Evolutionary conservation across 53 echinoderm and acorn worm species (phyloP).

Genomic region (Paracentrotus lividus): DNA sequence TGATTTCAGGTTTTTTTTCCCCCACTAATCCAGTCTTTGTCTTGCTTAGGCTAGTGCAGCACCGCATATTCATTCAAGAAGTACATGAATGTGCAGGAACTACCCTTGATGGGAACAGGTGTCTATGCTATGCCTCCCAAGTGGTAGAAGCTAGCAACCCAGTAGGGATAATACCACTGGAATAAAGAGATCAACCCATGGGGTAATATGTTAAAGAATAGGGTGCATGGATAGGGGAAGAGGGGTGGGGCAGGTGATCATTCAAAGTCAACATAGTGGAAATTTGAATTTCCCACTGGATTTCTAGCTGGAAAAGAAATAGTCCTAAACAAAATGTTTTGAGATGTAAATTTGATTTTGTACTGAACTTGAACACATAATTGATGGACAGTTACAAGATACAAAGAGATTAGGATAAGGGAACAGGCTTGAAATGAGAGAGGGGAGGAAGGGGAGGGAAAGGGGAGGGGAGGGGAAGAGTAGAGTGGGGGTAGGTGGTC

Average conservation of each 20-base stretch:
- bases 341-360: no score
- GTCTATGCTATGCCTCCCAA: constrained; percentile 24
- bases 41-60: no score
- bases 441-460: neutral
- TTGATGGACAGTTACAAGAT: no score
- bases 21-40: no score
- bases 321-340: neutral
- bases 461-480: neutral
- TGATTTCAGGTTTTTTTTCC: no score
- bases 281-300: neutral
- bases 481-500: neutral
- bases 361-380: no score
- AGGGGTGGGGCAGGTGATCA: neutral
- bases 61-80: neutral
- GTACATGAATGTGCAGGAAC: constrained; percentile 46
- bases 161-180: constrained; percentile 33
- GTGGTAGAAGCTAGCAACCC: constrained; percentile 26
- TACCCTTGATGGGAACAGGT: constrained; percentile 21
- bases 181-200: constrained; percentile 40
- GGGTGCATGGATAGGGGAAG: neutral
- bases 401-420: no score
- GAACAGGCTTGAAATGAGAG: neutral
- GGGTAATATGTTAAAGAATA: constrained; percentile 23
- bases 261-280: constrained; percentile 5
- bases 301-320: neutral